Evolutionary conservation across 2,113 vertebrate species (phyloP).

Genomic region (Natator depressus): DNA sequence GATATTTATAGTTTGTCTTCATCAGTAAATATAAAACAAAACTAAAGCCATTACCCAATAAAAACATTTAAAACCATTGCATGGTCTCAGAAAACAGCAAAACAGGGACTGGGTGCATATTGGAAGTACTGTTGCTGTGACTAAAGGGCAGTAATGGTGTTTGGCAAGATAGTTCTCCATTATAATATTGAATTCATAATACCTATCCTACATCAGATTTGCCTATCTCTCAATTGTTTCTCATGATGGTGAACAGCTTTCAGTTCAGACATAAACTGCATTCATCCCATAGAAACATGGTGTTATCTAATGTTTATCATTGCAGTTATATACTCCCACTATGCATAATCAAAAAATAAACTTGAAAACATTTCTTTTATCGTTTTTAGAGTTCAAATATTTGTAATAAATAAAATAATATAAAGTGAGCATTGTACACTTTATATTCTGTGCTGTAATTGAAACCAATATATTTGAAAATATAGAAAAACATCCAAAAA

Average conservation of each 20-base stretch:
- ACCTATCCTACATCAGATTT: background rate
- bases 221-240: background rate
- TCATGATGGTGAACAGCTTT: background rate
- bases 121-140: background rate
- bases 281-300: background rate
- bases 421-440: too few species aligned
- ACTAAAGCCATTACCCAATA: background rate
- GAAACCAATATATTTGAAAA: too few species aligned
- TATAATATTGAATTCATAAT: background rate
- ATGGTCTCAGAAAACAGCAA: background rate
- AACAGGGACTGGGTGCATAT: background rate
- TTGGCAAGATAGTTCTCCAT: background rate
- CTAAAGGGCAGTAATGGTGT: background rate
- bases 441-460: too few species aligned
- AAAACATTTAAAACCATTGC: background rate
- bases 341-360: background rate
- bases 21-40: background rate
- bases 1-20: background rate
- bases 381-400: too few species aligned
- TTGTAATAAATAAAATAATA: too few species aligned
- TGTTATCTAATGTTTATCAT: background rate
- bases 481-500: too few species aligned
- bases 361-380: background rate
- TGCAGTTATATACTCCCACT: background rate
- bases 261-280: background rate